Evolutionary conservation across 2,888 invertebrate species (phyloP), one percentile per base, ranked within the genome.

Genomic region (Prostheceraeus crozeri): DNA sequence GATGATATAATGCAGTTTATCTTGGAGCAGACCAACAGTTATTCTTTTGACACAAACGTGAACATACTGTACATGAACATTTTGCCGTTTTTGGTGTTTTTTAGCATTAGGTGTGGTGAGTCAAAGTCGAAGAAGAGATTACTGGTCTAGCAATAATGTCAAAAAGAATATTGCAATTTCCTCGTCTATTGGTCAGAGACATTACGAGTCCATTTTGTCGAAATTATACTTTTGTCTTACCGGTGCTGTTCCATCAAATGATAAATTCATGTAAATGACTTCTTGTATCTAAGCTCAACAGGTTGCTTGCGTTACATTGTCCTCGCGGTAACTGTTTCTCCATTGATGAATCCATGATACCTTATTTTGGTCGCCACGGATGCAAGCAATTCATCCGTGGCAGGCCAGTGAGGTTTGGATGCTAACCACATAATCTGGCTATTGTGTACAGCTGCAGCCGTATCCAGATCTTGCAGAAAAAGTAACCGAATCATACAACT

Each of bases 141-240:
- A 48, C 4, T 48, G 23, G 48, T 19, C 14, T 4, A 14, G 11
- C 6, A 19, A 48, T 28, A 48, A 8, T 21, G 23, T 8, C 11
- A 48, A 48, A 48, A n/a, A n/a, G 27, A 48, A 21, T 28, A 48
- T 19, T 6, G 48, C 48, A n/a, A 48, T 48, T 25, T 48, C 48
- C 8, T 48, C 48, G 23, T 8, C 23, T 14, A 48, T 21, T 19
- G 48, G 48, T 25, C 48, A 48, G 27, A 11, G 48, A 4, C 23
- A 14, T 4, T 48, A 48, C 48, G 14, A 48, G 27, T 25, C 14
- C 48, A 10, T 33, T 33, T 33, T 33, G 10, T 10, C 33, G 10
- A 10, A 48, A 19, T 6, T 48, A 4, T 28, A 48, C 23, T 48
- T 48, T 48, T 4, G 23, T 23, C 23, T 28, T 14, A 48, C 48